These are phyloP conservation scores for Apostichopus californicus DNA, from an alignment of 35 echinoderm and acorn worm genomes.

Conservation along the genomic window DNA sequence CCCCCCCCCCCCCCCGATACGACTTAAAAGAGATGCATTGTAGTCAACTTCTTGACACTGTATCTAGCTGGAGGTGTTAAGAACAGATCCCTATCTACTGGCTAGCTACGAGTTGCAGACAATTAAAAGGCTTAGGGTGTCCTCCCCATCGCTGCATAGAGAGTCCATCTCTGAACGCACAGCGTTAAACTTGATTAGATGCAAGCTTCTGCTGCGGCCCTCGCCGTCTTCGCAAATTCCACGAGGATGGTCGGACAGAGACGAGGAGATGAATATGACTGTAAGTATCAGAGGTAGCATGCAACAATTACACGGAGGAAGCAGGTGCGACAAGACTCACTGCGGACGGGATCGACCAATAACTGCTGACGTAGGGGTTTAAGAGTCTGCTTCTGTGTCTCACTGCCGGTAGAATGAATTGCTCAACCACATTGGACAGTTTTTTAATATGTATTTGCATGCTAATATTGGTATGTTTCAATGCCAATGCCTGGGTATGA, in stretches of 20 bases:
- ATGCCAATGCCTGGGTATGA: too few species aligned
- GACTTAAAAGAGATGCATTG: not conserved
- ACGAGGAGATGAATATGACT: not conserved
- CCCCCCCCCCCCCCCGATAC: not conserved
- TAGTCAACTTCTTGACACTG: not conserved
- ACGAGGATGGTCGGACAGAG: not conserved
- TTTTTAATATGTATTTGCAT: too few species aligned
- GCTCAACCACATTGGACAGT: too few species aligned
- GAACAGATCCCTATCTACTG: not conserved
- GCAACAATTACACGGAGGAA: not conserved
- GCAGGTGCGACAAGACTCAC: too few species aligned
- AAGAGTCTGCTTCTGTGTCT: too few species aligned
- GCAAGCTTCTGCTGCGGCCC: not conserved
- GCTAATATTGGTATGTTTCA: too few species aligned
- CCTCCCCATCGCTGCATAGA: not conserved
- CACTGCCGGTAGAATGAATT: too few species aligned
- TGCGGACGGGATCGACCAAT: too few species aligned
- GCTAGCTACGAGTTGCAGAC: not conserved
- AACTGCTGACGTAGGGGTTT: too few species aligned
- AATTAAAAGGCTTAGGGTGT: not conserved
- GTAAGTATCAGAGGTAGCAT: conserved; percentile 1
- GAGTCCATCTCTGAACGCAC: not conserved
- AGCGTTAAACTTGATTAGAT: not conserved
- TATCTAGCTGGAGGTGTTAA: not conserved
- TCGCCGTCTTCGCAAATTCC: not conserved